phyloP scores from a whole-genome alignment of 2,888 invertebrate genomes.

The Pseudoips prasinana region DNA sequence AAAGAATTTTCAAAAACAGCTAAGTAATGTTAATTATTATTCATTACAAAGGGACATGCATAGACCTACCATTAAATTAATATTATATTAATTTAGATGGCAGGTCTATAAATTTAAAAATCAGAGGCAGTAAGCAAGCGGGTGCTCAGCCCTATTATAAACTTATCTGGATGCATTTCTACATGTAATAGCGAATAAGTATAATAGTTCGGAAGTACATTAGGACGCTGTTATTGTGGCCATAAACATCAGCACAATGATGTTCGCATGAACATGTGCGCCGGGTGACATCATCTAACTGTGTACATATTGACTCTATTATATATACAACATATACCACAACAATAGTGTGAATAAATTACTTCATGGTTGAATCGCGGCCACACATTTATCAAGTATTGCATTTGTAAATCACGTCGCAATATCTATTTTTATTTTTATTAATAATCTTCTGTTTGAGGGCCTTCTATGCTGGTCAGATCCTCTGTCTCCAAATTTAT shows the following conservation, averaged over 20 bases:
- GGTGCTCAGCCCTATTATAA: too few species aligned
- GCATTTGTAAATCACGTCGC: constrained; percentile 14
- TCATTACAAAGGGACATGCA: too few species aligned
- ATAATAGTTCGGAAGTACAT: constrained; percentile 11
- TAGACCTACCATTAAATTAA: too few species aligned
- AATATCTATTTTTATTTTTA: constrained; percentile 22
- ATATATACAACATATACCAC: constrained; percentile 9
- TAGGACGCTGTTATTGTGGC: constrained; percentile 13
- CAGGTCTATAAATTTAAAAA: too few species aligned
- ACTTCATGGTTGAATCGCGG: constrained; percentile 10
- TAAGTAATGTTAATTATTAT: too few species aligned
- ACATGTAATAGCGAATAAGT: constrained; percentile 3
- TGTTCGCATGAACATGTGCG: constrained; percentile 27
- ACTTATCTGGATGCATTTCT: too few species aligned
- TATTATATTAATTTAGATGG: too few species aligned
- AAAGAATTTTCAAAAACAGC: too few species aligned
- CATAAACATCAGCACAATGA: constrained; percentile 20
- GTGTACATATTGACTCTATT: constrained; percentile 21
- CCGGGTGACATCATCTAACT: constrained; percentile 35
- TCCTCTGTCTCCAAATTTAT: too few species aligned
- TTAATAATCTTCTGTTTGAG: too few species aligned
- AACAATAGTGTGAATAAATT: constrained; percentile 25
- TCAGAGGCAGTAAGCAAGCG: too few species aligned
- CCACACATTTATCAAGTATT: constrained; percentile 18
- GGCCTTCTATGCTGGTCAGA: too few species aligned